phyloP scores from a whole-genome alignment of 2,797 vertebrate genomes.

The Pelobates cultripes region DNA sequence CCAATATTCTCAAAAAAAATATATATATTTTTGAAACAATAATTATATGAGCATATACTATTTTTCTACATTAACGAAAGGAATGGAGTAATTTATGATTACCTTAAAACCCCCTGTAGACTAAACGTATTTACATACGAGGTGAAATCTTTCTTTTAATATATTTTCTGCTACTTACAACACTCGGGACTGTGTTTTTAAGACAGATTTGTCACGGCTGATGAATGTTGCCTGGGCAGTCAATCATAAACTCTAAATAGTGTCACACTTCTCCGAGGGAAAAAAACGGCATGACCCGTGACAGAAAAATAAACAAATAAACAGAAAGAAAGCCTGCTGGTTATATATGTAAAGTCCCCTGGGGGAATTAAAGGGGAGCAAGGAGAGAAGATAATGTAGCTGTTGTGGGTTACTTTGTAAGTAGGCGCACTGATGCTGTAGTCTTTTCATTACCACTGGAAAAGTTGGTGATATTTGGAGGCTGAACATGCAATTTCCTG shows the following conservation, averaged over 20 bases:
- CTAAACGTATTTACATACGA: conserved; percentile 79
- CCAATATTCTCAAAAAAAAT: too few relatives aligned
- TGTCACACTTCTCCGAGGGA: conserved; percentile 77
- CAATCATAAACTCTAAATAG: conserved; percentile 80
- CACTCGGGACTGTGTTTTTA: conserved; percentile 84
- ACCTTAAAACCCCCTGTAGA: conserved; percentile 67
- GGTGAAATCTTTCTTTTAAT: conserved; percentile 72
- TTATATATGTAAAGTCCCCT: conserved; percentile 73
- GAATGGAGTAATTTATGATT: conserved; percentile 74
- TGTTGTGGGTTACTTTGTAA: conserved; percentile 77
- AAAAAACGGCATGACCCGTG: conserved; percentile 81
- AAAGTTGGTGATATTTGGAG: conserved; percentile 82
- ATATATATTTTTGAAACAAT: too few relatives aligned
- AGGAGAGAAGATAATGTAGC: conserved; percentile 86
- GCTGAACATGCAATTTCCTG: conserved; percentile 88
- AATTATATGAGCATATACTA: too few relatives aligned
- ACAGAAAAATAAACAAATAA: conserved; percentile 93
- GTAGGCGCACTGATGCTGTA: conserved; percentile 71
- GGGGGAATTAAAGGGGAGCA: conserved; percentile 77
- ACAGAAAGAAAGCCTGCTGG: conserved; percentile 75
- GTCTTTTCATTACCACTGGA: conserved; percentile 71
- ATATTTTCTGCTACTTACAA: conserved; percentile 73
- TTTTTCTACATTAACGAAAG: too few relatives aligned
- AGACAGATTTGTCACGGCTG: conserved; percentile 85
- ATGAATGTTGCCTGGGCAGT: conserved; percentile 80